Base-by-base conservation (phyloP, 2,113 vertebrate species). In the Gasterosteus aculeatus region DNA sequence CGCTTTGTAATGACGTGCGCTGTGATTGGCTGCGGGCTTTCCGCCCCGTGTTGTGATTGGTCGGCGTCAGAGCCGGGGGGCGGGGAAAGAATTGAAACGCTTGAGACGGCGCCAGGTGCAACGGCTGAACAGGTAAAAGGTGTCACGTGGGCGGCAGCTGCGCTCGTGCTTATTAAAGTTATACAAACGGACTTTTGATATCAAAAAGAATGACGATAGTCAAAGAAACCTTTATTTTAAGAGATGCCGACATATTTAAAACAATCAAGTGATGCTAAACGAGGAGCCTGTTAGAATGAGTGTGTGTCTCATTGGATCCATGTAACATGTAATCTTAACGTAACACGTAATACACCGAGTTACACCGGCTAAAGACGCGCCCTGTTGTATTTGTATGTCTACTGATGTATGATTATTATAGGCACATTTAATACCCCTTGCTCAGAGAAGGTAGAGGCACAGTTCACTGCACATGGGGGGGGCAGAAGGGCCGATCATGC, bases 11-110 rank as follows among this genome's bases (percentile, higher is more conserved):
- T 12, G 35, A 46, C 35, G 51, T 44, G 64, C 26, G 8, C 41
- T 56, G 4, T 88, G 84, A 94, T 94, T 94, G 92, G 94, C 60
- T 81, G 38, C 7, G 1, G 0, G 2, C 39, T 12, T 15, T 29
- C 54, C 22, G 0, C 0, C 14, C 10, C n/a, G 7, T 10, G 26
- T 46, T 74, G 10, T 83, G 76, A 91, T 89, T 88, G 87, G 87
- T 22, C 64, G 29, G 9, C 7, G 11, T 38, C 11, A 46, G 7
- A 16, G n/a, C 19, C 0, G 14, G 14, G 7, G 59, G 2, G 19
- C 4, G 41, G 8, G 16, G 41, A 1, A 10, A 0, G 18, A 75
- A 84, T 86, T 53, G 53, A 82, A 88, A 59, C 53, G 33, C 62
- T 3, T 5, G 46, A 58, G 47, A 33, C 0, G 9, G 8, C 19